Base-by-base conservation (phyloP, 2,888 invertebrate genomes). In the Tetragonula carbonaria region DNA sequence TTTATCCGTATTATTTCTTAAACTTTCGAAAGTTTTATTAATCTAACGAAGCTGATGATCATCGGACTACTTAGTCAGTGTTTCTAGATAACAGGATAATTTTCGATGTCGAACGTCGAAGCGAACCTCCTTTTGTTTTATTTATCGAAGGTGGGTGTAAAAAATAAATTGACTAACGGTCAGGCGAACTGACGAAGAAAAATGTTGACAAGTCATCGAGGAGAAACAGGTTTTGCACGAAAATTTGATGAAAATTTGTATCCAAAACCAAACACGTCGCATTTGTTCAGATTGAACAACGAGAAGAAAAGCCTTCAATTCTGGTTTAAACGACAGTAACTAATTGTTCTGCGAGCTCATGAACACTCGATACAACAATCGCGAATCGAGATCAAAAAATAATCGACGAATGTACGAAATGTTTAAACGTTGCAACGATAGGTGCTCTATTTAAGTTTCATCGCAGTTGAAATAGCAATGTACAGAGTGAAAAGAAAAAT, bases 121-220 rank as follows among this genome's bases (percentile, higher is more conserved):
- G 45, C 62, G 62, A 72, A 57, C 51, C 72, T 72, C 79, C 62
- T 79, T 84, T 84, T 75, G 79, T 84, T 68, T 73, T 38, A 65
- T 65, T 68, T 38, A 65, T 65, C 65, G 38, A 55, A 33, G 80
- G 23, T 75, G 33, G 70, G 51, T 71, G 85, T 80, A 79, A 57
- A 79, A 57, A 71, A 71, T 66, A 74, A 84, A 85, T 84, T 84
- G 85, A 84, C 84, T 57, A 80, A 84, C 84, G 76, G 45, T 66
- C 63, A 50, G 59, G 14, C 72, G 63, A 67, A 66, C n/a, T 28
- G 68, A 33, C 28, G 33, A n/a, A 65, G 38, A 72, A 73, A 85
- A 80, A 62, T 57, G 85, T 80, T 76, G 84, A 79, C 79, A 78
- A 33, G 63, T 50, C 62, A 84, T 84, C 78, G 53, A 33, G 70